Base-by-base conservation (phyloP, 2,797 vertebrate species). In the Cyclopterus lumpus region DNA sequence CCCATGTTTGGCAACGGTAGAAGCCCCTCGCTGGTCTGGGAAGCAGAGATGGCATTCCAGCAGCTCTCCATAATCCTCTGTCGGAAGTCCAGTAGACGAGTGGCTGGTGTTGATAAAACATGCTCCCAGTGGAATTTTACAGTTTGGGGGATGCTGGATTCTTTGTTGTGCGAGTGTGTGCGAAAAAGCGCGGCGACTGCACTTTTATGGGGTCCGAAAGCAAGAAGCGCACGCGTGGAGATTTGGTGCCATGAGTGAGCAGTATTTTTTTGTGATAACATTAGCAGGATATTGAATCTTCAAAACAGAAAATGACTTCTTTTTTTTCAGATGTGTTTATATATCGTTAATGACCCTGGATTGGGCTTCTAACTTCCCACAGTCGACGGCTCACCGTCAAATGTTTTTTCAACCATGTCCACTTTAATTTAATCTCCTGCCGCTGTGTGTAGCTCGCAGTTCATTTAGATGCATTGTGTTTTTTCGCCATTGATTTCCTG, bases 91-190 rank as follows among this genome's bases (percentile, higher is more conserved):
- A 92, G 75, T 87, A 93, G 94, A 93, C 92, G 75, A 91, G 87
- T 93, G 92, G 90, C 89, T 92, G 84, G 75, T 91, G 89, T 92
- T 93, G 92, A 94, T 93, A 93, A 93, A 94, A 93, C 91, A 92
- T 61, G 88, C 81, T 89, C 91, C 85, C 88, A 51, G 71, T 90
- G 89, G 92, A 92, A 93, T 92, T 91, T 90, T 93, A 90, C 90
- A 92, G 86, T 92, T 92, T 85, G 82, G 76, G n/a, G 86, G 81
- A 87, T 71, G 71, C 81, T 71, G 55, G 69, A 81, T 67, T 89
- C 81, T 86, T 86, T 87, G 87, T 84, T 86, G 82, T 86, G 51
- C 63, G 66, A 30, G 49, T 24, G 51, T 22, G 48, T 53, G 51
- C 24, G 51, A 51, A 12, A 48, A 71, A 42, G 49, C 65, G 51